Evolutionary conservation across 2,113 vertebrate species (phyloP).

Genomic region (Plecturocebus donacophilus): DNA sequence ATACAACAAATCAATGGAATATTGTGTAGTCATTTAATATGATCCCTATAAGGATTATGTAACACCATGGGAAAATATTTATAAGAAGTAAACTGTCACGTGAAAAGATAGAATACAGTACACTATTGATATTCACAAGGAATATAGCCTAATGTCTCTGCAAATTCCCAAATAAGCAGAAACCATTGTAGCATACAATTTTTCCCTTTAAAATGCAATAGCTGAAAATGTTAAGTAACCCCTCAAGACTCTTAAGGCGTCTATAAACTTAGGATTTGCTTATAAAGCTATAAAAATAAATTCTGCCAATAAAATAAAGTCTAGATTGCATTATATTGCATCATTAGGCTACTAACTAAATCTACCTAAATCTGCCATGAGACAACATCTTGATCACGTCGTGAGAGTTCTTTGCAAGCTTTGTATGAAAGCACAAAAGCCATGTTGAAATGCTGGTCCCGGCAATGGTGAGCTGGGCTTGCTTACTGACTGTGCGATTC

Average conservation of each 20-base stretch:
- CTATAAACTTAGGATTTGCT: constrained; percentile 26
- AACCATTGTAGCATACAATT: background rate
- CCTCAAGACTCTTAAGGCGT: constrained; percentile 34
- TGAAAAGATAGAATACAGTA: background rate
- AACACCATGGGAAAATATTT: background rate
- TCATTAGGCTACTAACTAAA: background rate
- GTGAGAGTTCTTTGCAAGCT: background rate
- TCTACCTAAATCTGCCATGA: constrained; percentile 23
- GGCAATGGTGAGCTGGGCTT: background rate
- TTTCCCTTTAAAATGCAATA: background rate
- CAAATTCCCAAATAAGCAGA: background rate
- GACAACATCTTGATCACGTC: background rate
- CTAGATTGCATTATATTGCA: background rate
- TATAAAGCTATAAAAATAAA: constrained; percentile 28
- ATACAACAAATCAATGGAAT: background rate
- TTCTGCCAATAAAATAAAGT: constrained; percentile 37
- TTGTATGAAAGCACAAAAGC: background rate
- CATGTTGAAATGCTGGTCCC: background rate
- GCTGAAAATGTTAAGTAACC: background rate
- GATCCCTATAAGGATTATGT: background rate
- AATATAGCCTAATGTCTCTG: background rate
- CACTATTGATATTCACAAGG: background rate
- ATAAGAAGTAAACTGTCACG: background rate
- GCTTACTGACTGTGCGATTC: background rate
- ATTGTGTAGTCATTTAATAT: background rate